A percentile compares a stretch with the other conserved stretches of the same genome.
Evolutionary conservation across 1,140 invertebrate species (phyloP).

Genomic region (Notospermus geniculatus): DNA sequence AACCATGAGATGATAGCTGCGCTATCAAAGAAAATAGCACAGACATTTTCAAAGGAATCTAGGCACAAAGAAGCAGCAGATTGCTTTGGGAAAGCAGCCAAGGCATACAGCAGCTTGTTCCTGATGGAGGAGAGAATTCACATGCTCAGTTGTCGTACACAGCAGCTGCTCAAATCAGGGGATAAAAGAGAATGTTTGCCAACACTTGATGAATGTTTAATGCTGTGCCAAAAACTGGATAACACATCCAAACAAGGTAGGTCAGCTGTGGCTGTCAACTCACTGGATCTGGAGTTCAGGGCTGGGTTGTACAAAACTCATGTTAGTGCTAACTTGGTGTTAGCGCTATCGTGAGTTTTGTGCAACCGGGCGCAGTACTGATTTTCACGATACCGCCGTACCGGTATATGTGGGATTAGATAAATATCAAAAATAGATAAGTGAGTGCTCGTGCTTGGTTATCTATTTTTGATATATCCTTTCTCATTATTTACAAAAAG

Average conservation of each 20-base stretch:
- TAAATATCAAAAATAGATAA: too few relatives aligned
- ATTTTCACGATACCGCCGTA: too few relatives aligned
- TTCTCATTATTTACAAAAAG: too few relatives aligned
- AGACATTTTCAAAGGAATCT: constrained; percentile 13
- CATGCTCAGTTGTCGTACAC: constrained; percentile 25
- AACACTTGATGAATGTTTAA: constrained; percentile 27
- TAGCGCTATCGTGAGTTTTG: too few relatives aligned
- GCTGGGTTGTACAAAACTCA: too few relatives aligned
- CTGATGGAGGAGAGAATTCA: constrained; percentile 20
- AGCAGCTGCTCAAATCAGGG: constrained; percentile 14
- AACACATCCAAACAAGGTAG: constrained; percentile 11
- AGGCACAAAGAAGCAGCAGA: constrained; percentile 17
- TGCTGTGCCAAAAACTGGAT: constrained; percentile 16
- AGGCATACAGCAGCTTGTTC: constrained; percentile 19
- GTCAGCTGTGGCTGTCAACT: too few relatives aligned
- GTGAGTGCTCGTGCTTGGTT: too few relatives aligned
- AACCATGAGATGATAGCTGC: constrained; percentile 16
- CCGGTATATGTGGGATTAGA: too few relatives aligned
- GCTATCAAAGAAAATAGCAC: constrained; percentile 14
- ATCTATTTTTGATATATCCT: too few relatives aligned
- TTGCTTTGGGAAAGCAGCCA: constrained; percentile 23
- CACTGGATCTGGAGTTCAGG: too few relatives aligned
- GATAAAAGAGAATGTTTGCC: constrained; percentile 16
- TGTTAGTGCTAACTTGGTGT: too few relatives aligned
- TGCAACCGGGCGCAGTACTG: too few relatives aligned